These are phyloP conservation scores for Echinometra lucunter DNA, from an alignment of 53 echinoderm and acorn worm species.

Conservation along the genomic window DNA sequence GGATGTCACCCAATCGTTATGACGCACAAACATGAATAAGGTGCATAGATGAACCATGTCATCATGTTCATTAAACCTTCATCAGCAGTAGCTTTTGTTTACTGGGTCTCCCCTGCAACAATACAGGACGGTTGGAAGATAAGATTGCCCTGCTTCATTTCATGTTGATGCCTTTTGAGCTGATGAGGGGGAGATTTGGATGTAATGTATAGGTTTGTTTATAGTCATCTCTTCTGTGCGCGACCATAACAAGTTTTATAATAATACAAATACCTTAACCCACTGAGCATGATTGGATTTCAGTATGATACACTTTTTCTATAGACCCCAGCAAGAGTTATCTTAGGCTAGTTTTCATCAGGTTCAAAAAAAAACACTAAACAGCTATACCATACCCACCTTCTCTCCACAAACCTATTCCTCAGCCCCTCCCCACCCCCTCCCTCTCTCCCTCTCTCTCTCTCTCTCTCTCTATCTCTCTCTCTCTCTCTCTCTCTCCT, in stretches of 20 bases:
- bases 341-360: no score
- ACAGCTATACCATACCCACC: not conserved
- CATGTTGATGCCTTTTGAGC: not conserved
- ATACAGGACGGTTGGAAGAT: slow-evolving; percentile 13
- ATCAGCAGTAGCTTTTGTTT: slow-evolving; percentile 23
- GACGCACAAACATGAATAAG: slow-evolving; percentile 44
- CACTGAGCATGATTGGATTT: no score
- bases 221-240: not conserved
- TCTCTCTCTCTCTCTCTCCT: not conserved
- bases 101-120: not conserved
- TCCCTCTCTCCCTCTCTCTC: not conserved
- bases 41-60: slow-evolving; percentile 34
- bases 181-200: not conserved
- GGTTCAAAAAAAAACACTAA: no score
- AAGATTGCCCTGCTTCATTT: slow-evolving; percentile 22
- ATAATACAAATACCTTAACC: no score
- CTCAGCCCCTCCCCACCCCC: not conserved
- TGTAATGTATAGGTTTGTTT: slow-evolving; percentile 24
- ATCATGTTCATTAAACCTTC: slow-evolving; percentile 31
- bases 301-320: no score
- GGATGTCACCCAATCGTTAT: not conserved
- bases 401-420: not conserved
- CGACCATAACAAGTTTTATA: no score
- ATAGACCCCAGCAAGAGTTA: no score
- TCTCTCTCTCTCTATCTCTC: not conserved